Evolutionary conservation across 2,797 vertebrate genomes (phyloP).

Genomic region (Triplophysa yarkandensis): DNA sequence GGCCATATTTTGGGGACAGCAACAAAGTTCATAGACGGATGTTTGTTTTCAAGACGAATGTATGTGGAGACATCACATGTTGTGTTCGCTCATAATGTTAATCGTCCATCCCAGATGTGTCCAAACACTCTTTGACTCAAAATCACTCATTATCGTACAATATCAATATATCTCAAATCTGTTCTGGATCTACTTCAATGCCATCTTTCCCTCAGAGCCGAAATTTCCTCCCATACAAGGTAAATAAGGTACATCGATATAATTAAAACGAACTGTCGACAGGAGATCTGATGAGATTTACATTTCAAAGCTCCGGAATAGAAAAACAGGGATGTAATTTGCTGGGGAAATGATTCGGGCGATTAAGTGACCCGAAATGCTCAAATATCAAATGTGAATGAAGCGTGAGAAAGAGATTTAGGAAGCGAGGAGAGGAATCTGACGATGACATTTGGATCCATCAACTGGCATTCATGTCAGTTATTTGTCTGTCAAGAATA

Average conservation of each 20-base stretch:
- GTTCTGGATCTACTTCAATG: conserved; percentile 5
- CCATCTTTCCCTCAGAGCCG: conserved; percentile 7
- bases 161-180: conserved; percentile 8
- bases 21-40: neutral
- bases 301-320: conserved; percentile 46
- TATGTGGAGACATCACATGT: neutral
- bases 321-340: conserved; percentile 36
- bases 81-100: neutral
- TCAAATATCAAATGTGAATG: conserved; percentile 41
- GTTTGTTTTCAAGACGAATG: neutral
- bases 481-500: neutral
- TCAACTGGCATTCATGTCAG: neutral
- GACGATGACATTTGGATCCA: neutral
- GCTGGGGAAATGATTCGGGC: conserved; percentile 25
- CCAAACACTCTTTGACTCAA: neutral
- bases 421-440: neutral
- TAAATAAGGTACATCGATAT: conserved; percentile 44
- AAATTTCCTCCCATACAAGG: conserved; percentile 23
- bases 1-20: neutral
- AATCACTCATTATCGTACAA: conserved; percentile 12
- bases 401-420: conserved; percentile 18
- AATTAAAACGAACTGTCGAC: conserved; percentile 41
- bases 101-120: conserved; percentile 13
- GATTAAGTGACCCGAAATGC: conserved; percentile 38
- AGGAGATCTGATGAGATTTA: conserved; percentile 41